Evolutionary conservation across 1,140 invertebrate species (phyloP).

Genomic region (Tetragnatha versicolor): DNA sequence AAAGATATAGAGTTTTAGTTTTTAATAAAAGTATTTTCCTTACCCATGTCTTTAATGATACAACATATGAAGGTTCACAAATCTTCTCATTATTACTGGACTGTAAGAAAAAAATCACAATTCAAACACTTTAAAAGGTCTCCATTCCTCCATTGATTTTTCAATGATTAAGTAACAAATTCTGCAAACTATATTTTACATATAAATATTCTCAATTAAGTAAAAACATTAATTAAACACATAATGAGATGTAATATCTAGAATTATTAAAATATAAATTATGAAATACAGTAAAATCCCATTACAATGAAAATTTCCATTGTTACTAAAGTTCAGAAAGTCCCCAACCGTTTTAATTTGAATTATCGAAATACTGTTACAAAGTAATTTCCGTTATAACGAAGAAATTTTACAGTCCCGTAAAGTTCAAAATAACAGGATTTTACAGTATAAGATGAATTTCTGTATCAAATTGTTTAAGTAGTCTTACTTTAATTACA

Average conservation of each 20-base stretch:
- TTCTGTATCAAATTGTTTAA: background rate
- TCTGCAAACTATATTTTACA: background rate
- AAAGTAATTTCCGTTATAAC: background rate
- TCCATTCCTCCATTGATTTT: background rate
- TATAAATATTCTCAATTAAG: background rate
- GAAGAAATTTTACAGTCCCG: too few relatives aligned
- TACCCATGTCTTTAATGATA: slow-evolving; percentile 31
- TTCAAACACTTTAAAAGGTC: background rate
- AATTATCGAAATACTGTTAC: too few relatives aligned
- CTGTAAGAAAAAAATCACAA: background rate
- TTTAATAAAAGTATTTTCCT: background rate
- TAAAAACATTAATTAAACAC: background rate
- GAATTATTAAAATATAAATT: background rate
- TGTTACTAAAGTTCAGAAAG: too few relatives aligned
- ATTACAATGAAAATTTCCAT: too few relatives aligned
- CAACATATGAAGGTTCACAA: slow-evolving; percentile 16
- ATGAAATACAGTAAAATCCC: background rate
- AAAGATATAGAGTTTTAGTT: background rate
- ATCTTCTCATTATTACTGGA: slow-evolving; percentile 33
- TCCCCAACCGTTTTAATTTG: too few relatives aligned
- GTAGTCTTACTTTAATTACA: slow-evolving; percentile 16
- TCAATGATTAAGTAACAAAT: background rate
- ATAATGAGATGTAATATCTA: background rate
- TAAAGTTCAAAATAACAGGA: too few relatives aligned
- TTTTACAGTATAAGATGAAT: background rate